Conservation (phyloP, 2,113 vertebrate genomes). For the Sturnus vulgaris region DNA sequence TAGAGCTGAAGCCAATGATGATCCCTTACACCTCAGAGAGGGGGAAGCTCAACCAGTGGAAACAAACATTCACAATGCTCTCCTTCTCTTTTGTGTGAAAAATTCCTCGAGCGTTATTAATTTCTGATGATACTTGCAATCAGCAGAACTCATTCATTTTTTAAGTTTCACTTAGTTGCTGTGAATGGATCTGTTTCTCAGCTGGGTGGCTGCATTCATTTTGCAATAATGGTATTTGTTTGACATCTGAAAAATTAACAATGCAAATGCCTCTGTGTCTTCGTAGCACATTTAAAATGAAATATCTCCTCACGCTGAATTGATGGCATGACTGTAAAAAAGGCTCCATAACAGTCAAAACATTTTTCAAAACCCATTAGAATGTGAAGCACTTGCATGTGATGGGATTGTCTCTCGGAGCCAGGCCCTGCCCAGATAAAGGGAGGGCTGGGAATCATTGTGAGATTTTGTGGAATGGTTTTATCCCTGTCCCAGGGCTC, state of each 20-base stretch:
- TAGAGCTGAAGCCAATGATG: background rate
- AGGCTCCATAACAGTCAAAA: background rate
- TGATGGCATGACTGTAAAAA: background rate
- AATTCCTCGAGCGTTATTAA: conserved; percentile 40
- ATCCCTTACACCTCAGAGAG: background rate
- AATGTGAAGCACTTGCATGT: background rate
- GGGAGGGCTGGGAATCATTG: background rate
- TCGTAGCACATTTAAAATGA: background rate
- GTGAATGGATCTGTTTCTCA: conserved; percentile 55
- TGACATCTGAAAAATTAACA: conserved; percentile 67
- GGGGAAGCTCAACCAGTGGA: background rate
- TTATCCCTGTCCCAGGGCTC: background rate
- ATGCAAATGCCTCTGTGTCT: conserved; percentile 55
- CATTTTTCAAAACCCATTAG: conserved; percentile 8
- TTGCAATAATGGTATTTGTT: conserved; percentile 62
- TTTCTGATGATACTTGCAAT: conserved; percentile 34
- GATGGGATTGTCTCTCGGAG: background rate
- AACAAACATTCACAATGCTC: background rate
- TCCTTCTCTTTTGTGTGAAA: background rate
- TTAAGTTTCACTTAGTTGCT: conserved; percentile 33
- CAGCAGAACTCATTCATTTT: conserved; percentile 55
- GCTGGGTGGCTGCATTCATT: conserved; percentile 61
- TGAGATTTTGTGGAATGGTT: background rate
- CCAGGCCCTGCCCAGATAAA: background rate
- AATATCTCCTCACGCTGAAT: conserved; percentile 23